Evolutionary conservation across 92 coral and sea anemone species (phyloP).

Genomic region (Blastomussa wellsi): DNA sequence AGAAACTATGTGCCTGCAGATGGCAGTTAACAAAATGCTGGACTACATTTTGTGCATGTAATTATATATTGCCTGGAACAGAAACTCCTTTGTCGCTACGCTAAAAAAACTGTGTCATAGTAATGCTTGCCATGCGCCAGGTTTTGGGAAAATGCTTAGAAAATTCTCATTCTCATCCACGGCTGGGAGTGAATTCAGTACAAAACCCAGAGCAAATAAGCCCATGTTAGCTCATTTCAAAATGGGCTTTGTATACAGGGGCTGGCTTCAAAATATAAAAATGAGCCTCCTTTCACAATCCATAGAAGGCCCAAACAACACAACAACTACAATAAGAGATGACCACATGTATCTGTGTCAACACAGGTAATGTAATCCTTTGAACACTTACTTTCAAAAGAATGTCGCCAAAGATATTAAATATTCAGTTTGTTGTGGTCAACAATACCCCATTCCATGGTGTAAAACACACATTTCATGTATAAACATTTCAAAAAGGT

Average conservation of each 20-base stretch:
- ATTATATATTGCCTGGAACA: neutral
- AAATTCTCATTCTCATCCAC: neutral
- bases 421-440: neutral
- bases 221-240: neutral
- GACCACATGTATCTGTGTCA: neutral
- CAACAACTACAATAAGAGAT: neutral
- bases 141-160: neutral
- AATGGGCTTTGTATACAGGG: neutral
- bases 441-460: neutral
- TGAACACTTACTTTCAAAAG: conserved; percentile 2
- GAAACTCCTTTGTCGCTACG: neutral
- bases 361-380: neutral
- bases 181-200: neutral
- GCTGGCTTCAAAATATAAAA: neutral
- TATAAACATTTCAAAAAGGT: neutral
- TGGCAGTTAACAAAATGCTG: neutral
- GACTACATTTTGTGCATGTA: neutral
- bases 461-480: neutral
- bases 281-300: neutral
- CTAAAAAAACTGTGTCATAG: neutral
- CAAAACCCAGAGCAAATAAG: neutral
- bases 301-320: neutral
- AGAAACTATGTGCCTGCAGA: neutral
- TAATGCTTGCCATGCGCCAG: neutral
- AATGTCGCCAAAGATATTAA: conserved; percentile 38